Evolutionary conservation across 2,113 vertebrate species (phyloP).

Genomic region (Montifringilla adamsi): DNA sequence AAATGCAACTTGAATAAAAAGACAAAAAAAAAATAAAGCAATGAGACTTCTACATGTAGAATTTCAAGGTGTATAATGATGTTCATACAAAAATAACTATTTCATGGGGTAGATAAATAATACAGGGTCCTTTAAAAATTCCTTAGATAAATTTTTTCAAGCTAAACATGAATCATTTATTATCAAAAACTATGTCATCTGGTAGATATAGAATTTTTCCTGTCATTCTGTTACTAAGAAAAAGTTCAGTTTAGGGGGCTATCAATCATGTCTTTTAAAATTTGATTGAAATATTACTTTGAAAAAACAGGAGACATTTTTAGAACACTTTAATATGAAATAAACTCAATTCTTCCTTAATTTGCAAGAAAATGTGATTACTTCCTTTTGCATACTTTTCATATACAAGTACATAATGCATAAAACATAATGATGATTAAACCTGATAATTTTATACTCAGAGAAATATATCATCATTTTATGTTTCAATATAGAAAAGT

Average conservation of each 20-base stretch:
- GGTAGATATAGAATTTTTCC: not conserved
- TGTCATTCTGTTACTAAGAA: not conserved
- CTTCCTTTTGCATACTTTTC: not conserved
- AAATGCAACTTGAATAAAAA: not conserved
- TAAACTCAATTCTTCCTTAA: not conserved
- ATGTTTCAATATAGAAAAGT: not conserved
- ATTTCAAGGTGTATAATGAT: not conserved
- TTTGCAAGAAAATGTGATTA: not conserved
- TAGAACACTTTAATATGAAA: not conserved
- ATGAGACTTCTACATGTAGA: not conserved
- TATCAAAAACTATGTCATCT: not conserved
- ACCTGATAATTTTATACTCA: not conserved
- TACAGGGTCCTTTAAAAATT: not conserved
- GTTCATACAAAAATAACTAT: not conserved
- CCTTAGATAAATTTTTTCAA: not conserved
- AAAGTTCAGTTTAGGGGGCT: accelerated
- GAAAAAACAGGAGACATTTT: not conserved
- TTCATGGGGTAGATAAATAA: not conserved
- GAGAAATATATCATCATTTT: not conserved
- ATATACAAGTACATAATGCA: not conserved
- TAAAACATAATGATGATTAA: not conserved
- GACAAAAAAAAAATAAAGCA: not conserved
- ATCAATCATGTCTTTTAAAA: not conserved
- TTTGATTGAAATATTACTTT: not conserved
- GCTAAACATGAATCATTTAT: not conserved